Conservation (phyloP, 2,797 vertebrate species). For the Fundulus diaphanus region DNA sequence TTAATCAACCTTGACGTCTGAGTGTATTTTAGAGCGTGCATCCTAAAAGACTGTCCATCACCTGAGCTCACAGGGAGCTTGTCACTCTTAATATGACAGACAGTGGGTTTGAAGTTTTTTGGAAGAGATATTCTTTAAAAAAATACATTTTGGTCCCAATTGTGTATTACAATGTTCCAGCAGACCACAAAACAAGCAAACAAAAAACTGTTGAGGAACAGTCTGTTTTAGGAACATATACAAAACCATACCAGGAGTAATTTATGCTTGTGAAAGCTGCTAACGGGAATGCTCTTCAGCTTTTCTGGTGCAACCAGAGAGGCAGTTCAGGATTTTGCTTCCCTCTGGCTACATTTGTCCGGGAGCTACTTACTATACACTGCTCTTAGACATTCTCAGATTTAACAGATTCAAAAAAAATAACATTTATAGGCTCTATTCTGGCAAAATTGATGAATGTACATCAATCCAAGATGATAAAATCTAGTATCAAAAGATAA, state of each 20-base stretch:
- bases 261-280: neutral
- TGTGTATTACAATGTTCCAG: neutral
- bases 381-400: neutral
- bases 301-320: neutral
- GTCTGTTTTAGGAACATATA: neutral
- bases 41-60: neutral
- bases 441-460: neutral
- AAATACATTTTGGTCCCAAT: neutral
- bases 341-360: neutral
- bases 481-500: neutral
- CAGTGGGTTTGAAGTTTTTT: neutral
- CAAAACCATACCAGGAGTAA: neutral
- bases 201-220: too few relatives aligned
- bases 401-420: neutral
- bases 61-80: neutral
- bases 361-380: neutral
- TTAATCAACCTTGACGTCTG: neutral
- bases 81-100: neutral
- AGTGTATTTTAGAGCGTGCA: neutral
- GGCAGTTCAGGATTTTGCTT: neutral
- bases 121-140: neutral
- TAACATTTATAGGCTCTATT: neutral
- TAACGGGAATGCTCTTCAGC: neutral
- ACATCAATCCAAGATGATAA: neutral
- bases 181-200: neutral